A percentile compares a stretch with the other conserved stretches of the same genome.
These are phyloP conservation scores for Sarcophaga caerulescens DNA, from an alignment of 2,888 invertebrate species.

Conservation along the genomic window DNA sequence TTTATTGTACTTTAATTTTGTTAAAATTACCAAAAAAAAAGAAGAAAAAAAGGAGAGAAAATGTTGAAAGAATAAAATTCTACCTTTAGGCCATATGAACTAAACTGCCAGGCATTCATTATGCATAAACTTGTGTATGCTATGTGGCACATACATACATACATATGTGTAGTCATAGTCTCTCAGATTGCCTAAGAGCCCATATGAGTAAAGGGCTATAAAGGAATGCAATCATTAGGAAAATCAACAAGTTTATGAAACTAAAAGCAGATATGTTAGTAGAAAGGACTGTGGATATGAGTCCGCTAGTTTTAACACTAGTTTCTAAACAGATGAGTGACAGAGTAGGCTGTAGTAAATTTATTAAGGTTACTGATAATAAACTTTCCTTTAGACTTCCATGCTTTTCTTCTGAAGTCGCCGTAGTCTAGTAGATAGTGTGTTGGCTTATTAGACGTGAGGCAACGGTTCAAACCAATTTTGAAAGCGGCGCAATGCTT, in stretches of 20 bases:
- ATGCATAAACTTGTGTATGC: conserved; percentile 45
- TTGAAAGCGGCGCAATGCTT: no score
- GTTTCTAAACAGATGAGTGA: no score
- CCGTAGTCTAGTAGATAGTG: no score
- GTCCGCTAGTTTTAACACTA: no score
- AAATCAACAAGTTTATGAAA: neutral
- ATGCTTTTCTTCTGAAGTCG: no score
- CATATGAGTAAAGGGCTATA: neutral
- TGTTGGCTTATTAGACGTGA: no score
- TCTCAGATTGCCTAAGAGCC: neutral
- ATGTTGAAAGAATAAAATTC: conserved; percentile 5
- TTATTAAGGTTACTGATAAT: no score
- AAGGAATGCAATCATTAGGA: conserved; percentile 15
- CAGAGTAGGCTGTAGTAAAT: no score
- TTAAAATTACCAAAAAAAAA: conserved; percentile 31
- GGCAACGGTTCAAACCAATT: no score
- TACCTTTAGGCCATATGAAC: conserved; percentile 60
- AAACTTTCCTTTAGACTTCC: no score
- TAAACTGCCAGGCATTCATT: conserved; percentile 58
- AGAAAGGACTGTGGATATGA: no score
- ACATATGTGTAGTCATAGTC: neutral
- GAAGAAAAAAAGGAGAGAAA: neutral
- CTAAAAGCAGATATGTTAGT: neutral
- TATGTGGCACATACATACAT: conserved; percentile 17
- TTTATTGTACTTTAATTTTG: conserved; percentile 14